These are phyloP conservation scores for Bombus pyrosoma DNA, from an alignment of 1,140 invertebrate genomes.

Conservation along the genomic window DNA sequence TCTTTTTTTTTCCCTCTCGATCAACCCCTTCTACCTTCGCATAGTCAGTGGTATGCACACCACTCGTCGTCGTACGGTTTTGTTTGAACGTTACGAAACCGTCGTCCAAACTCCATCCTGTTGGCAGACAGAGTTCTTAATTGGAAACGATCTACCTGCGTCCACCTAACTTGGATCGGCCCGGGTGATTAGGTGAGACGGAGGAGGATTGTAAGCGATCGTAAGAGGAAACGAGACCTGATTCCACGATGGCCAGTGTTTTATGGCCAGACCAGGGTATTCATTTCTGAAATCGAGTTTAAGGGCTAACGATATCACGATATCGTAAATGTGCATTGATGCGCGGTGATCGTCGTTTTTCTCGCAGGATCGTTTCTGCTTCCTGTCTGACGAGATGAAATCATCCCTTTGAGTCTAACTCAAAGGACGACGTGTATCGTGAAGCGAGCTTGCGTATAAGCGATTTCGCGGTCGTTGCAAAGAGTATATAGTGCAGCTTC, in stretches of 20 bases:
- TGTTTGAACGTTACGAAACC: constrained; percentile 53
- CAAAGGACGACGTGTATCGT: not conserved
- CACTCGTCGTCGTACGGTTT: not conserved
- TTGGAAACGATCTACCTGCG: constrained; percentile 25
- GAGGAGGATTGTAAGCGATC: not conserved
- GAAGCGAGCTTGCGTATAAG: no score
- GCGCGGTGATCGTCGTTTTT: not conserved
- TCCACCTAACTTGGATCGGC: not conserved
- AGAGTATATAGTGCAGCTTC: no score
- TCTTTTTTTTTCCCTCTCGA: not conserved
- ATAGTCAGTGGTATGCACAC: not conserved
- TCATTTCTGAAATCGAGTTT: not conserved
- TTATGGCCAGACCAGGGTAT: not conserved
- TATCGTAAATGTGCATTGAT: not conserved
- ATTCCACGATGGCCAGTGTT: not conserved
- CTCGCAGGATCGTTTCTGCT: not conserved
- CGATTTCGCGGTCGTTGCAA: no score
- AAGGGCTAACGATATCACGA: not conserved
- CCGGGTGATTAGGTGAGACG: not conserved
- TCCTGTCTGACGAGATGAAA: not conserved
- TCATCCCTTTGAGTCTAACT: not conserved
- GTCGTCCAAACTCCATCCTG: not conserved
- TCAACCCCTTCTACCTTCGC: not conserved
- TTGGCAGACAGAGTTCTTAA: constrained; percentile 3
- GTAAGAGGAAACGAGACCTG: not conserved